phyloP scores from a whole-genome alignment of 2,113 vertebrate genomes.

The Balaeniceps rex region DNA sequence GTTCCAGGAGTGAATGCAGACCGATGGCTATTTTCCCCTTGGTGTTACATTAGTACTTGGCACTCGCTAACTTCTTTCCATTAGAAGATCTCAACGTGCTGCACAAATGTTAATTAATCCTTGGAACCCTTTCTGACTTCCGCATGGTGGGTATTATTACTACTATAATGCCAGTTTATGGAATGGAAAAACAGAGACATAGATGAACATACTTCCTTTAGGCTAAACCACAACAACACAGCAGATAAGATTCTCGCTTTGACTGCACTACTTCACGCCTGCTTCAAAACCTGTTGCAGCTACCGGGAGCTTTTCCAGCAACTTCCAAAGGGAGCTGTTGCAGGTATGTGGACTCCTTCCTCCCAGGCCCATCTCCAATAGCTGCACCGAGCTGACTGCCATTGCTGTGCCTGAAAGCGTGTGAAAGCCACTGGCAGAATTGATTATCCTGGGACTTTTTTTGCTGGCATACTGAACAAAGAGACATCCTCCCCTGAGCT shows the following conservation, averaged over 20 bases:
- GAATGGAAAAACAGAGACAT: background rate
- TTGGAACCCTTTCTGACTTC: background rate
- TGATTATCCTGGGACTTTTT: background rate
- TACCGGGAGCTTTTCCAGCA: background rate
- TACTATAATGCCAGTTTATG: background rate
- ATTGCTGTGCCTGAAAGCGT: background rate
- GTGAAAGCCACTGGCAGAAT: constrained; percentile 16
- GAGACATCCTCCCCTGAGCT: background rate
- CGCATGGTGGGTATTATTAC: background rate
- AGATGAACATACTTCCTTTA: background rate
- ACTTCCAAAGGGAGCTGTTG: background rate
- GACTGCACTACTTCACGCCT: background rate
- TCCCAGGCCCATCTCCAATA: background rate
- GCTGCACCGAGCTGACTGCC: background rate
- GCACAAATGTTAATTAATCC: background rate
- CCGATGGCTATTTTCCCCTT: background rate
- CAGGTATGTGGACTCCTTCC: background rate
- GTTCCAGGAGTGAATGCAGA: background rate
- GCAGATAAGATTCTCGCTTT: background rate
- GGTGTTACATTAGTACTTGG: background rate
- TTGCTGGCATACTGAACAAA: background rate
- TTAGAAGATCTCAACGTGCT: background rate
- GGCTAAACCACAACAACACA: background rate
- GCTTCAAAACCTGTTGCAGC: background rate
- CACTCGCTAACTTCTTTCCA: background rate